phyloP scores from a whole-genome alignment of 1,140 invertebrate species.

The Lepidostoma basale region DNA sequence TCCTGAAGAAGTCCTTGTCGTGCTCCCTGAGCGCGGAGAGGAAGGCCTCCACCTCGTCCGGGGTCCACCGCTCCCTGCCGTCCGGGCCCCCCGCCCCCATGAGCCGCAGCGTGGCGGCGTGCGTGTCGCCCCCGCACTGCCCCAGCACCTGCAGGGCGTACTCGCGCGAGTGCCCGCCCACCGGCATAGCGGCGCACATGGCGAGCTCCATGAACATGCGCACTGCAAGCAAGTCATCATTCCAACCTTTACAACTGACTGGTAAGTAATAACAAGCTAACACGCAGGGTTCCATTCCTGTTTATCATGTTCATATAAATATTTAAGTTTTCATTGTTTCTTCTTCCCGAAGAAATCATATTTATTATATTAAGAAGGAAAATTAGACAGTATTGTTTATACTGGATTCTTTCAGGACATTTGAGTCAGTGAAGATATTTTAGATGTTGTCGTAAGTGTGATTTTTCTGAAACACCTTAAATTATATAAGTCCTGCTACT shows the following conservation, averaged over 20 bases:
- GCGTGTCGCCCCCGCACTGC: constrained; percentile 84
- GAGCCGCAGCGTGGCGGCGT: constrained; percentile 85
- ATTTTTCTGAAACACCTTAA: too few relatives aligned
- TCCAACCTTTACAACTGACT: not conserved
- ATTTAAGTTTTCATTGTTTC: too few relatives aligned
- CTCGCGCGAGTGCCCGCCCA: constrained; percentile 92
- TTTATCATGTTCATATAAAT: too few relatives aligned
- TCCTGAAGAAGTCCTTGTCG: constrained; percentile 93
- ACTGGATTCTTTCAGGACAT: too few relatives aligned
- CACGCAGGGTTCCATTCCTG: too few relatives aligned
- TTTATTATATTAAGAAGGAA: too few relatives aligned
- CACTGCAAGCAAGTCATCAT: constrained; percentile 60
- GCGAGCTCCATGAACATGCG: constrained; percentile 91
- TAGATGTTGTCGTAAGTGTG: too few relatives aligned
- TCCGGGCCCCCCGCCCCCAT: constrained; percentile 65
- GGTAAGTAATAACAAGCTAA: too few relatives aligned
- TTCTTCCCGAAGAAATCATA: too few relatives aligned
- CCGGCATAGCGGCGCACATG: constrained; percentile 87
- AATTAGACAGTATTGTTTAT: too few relatives aligned
- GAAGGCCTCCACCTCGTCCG: constrained; percentile 86
- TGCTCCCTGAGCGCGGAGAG: constrained; percentile 84
- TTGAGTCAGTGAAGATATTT: too few relatives aligned
- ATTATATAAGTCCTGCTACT: too few relatives aligned
- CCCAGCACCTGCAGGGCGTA: constrained; percentile 90
- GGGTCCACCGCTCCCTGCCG: constrained; percentile 83